These are phyloP conservation scores for Semibalanus balanoides DNA, from an alignment of 1,140 invertebrate genomes.

Conservation along the genomic window DNA sequence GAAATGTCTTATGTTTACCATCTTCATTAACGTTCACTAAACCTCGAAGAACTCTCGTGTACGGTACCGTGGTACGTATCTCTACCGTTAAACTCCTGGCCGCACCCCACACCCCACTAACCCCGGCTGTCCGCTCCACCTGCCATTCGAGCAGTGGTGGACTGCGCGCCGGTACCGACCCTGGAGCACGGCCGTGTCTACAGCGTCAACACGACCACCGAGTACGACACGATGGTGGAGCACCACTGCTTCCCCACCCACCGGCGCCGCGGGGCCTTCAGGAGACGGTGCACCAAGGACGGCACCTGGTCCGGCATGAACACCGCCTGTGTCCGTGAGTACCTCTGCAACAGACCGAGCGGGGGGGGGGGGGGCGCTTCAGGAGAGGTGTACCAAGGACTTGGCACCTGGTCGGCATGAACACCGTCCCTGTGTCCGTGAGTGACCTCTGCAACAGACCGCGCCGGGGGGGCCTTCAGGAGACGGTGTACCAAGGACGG, in stretches of 20 bases:
- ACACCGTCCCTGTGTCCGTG: constrained; percentile 45
- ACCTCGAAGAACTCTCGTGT: too few relatives aligned
- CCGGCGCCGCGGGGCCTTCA: constrained; percentile 60
- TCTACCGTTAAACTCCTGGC: too few relatives aligned
- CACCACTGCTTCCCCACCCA: constrained; percentile 77
- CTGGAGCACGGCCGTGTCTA: constrained; percentile 73
- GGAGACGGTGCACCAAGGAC: constrained; percentile 63
- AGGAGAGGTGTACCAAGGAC: constrained; percentile 49
- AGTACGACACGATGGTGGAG: constrained; percentile 63
- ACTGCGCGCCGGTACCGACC: constrained; percentile 69
- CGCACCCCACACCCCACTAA: too few relatives aligned
- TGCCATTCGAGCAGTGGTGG: constrained; percentile 56
- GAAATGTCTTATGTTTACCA: too few relatives aligned
- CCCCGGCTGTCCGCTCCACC: too few relatives aligned
- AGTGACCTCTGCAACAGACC: background rate
- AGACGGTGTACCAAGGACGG: constrained; percentile 50
- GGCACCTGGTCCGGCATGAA: constrained; percentile 73
- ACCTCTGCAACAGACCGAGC: background rate
- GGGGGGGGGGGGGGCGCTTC: background rate
- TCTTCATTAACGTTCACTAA: too few relatives aligned
- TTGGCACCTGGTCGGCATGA: constrained; percentile 75
- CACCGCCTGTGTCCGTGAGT: constrained; percentile 40
- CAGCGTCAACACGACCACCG: constrained; percentile 63
- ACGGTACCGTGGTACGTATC: too few relatives aligned
- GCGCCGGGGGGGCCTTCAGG: background rate